phyloP scores from a whole-genome alignment of 2,113 vertebrate genomes.

The Chaetorhynchus papuensis region DNA sequence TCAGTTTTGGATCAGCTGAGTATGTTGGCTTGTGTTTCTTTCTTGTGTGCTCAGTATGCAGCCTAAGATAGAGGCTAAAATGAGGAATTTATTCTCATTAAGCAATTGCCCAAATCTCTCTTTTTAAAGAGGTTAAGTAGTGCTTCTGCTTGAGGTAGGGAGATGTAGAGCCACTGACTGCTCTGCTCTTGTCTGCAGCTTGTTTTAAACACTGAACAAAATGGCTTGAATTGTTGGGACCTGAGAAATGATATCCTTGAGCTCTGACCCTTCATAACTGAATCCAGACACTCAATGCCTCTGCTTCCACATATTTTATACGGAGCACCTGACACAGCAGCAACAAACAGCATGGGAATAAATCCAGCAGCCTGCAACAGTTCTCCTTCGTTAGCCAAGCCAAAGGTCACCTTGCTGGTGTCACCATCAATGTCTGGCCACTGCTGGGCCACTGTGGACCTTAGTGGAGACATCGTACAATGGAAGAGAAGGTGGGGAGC shows the following conservation, averaged over 20 bases:
- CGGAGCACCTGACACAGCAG: constrained; percentile 38
- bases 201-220: neutral
- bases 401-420: constrained; percentile 20
- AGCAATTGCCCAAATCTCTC: neutral
- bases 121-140: neutral
- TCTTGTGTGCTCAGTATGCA: neutral
- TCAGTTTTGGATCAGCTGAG: neutral
- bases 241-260: constrained; percentile 45
- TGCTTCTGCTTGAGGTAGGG: neutral
- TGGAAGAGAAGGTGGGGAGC: neutral
- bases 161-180: neutral
- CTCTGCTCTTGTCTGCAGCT: constrained; percentile 4
- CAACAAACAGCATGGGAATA: neutral
- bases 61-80: neutral
- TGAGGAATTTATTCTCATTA: neutral
- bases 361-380: neutral
- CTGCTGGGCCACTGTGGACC: neutral
- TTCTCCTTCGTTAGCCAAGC: constrained; percentile 6
- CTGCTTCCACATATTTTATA: neutral
- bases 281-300: constrained; percentile 20
- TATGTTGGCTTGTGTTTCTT: neutral
- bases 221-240: neutral
- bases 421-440: neutral
- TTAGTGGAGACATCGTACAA: neutral
- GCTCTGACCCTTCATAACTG: constrained; percentile 50